A percentile compares a stretch with the other conserved stretches of the same genome.
phyloP scores from a whole-genome alignment of 1,140 invertebrate genomes.

The Eufriesea mexicana region DNA sequence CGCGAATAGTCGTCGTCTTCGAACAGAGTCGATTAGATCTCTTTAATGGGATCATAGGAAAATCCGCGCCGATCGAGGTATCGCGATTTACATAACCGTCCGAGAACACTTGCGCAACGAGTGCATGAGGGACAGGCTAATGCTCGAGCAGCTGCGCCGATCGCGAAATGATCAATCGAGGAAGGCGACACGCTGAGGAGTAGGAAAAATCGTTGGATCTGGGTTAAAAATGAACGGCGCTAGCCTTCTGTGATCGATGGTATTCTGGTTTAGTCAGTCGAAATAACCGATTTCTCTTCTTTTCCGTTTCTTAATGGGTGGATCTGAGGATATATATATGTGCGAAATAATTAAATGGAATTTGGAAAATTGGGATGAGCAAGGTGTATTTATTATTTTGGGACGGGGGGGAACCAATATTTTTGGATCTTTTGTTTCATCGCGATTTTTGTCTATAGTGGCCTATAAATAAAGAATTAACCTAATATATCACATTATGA shows the following conservation, averaged over 20 bases:
- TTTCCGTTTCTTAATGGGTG: not conserved
- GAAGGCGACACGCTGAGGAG: not conserved
- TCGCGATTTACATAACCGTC: constrained; percentile 8
- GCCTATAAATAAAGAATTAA: no score
- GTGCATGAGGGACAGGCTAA: not conserved
- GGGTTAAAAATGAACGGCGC: constrained; percentile 27
- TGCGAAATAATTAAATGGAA: no score
- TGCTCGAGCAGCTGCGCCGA: not conserved
- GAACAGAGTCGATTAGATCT: no score
- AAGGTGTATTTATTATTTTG: no score
- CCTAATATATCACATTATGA: no score
- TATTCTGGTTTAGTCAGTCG: not conserved
- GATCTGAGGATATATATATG: no score
- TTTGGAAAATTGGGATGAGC: no score
- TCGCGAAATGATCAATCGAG: not conserved
- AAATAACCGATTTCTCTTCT: not conserved
- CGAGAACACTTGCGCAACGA: not conserved
- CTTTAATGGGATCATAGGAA: not conserved
- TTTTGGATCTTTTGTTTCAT: no score
- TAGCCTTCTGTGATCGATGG: no score
- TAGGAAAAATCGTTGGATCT: not conserved
- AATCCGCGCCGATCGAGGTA: not conserved
- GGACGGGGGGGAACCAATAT: no score
- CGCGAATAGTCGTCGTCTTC: no score
- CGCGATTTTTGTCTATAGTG: no score